These are phyloP conservation scores for Crax fasciolata DNA, from an alignment of 2,797 vertebrate genomes.

Conservation along the genomic window DNA sequence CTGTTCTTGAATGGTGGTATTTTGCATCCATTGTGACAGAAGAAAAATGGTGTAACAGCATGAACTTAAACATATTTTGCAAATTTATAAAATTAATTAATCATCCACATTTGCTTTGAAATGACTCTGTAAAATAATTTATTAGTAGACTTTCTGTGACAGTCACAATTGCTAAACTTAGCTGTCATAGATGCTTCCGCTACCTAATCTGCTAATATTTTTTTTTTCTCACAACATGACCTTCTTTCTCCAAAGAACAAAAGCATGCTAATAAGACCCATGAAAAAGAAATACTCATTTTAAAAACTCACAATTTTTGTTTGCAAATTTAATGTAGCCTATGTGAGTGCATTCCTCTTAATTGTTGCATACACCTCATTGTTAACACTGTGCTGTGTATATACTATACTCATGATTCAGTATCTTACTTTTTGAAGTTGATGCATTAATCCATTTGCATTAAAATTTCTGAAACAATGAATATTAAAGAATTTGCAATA, in stretches of 20 bases:
- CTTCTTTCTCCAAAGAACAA: slow-evolving; percentile 10
- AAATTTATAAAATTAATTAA: slow-evolving; percentile 32
- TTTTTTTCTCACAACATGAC: not conserved
- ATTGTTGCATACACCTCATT: not conserved
- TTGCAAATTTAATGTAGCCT: not conserved
- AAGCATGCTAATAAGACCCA: slow-evolving; percentile 15
- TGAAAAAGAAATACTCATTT: not conserved
- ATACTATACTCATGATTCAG: not conserved
- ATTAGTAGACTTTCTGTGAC: not conserved
- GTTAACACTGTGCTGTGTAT: not conserved
- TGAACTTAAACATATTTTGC: slow-evolving; percentile 18
- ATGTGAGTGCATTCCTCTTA: not conserved
- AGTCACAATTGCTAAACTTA: slow-evolving; percentile 1
- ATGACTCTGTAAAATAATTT: slow-evolving; percentile 13
- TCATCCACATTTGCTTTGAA: not conserved
- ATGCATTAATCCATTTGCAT: slow-evolving; percentile 23
- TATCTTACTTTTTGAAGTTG: slow-evolving; percentile 28
- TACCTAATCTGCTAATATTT: not conserved
- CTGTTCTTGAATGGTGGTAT: not conserved
- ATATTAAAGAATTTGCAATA: slow-evolving; percentile 71
- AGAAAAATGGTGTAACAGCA: slow-evolving; percentile 5
- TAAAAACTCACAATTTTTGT: not conserved
- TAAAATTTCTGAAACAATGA: slow-evolving; percentile 38
- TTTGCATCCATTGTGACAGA: not conserved
- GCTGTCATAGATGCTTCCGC: not conserved